Evolutionary conservation across 2,113 vertebrate genomes (phyloP).

Genomic region (Scophthalmus maximus): DNA sequence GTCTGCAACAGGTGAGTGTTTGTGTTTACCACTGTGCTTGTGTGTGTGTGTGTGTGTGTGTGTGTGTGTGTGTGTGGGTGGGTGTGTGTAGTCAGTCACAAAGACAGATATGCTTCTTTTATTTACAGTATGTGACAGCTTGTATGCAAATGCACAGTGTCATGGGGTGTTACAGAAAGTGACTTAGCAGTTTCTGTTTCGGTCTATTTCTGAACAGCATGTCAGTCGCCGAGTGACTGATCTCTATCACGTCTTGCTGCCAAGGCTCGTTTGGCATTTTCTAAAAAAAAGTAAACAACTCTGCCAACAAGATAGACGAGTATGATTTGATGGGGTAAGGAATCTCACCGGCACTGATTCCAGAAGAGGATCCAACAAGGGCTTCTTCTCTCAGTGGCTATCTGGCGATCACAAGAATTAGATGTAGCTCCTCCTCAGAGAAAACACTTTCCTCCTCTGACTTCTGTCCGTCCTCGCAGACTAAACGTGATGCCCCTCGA

Average conservation of each 20-base stretch:
- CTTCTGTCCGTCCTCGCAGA: not conserved
- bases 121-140: not conserved
- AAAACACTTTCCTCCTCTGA: not conserved
- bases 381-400: not conserved
- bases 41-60: not conserved
- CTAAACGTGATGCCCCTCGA: not conserved
- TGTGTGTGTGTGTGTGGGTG: not conserved
- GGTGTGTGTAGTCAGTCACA: not conserved
- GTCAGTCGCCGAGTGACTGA: conserved; percentile 1
- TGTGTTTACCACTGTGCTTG: not conserved
- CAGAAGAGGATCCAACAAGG: not conserved
- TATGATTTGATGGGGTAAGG: not conserved
- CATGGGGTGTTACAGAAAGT: conserved; percentile 16
- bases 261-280: not conserved
- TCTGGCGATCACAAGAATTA: conserved; percentile 7
- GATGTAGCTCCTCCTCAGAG: not conserved
- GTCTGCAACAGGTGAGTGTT: conserved; percentile 60
- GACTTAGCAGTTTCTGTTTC: conserved; percentile 60
- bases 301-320: not conserved
- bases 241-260: not conserved
- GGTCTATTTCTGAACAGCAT: conserved; percentile 27
- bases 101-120: not conserved
- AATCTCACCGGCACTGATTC: not conserved
- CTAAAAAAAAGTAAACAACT: no score
- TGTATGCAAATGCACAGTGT: not conserved